phyloP scores from a whole-genome alignment of 2,888 invertebrate species.

The Drosophila colorata region DNA sequence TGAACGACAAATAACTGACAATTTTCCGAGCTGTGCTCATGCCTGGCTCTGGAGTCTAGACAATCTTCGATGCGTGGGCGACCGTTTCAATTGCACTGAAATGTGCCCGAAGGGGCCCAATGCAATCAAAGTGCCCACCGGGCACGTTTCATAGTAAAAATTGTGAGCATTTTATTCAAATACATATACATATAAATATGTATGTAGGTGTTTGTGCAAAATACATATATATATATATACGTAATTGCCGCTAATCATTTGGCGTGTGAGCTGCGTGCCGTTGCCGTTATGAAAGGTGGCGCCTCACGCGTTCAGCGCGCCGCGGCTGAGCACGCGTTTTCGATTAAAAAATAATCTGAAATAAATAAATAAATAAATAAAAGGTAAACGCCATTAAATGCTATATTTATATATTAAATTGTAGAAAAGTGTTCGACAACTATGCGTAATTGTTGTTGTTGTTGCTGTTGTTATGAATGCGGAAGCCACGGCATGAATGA shows the following conservation, averaged over 20 bases:
- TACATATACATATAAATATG: neutral
- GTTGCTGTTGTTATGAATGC: slow-evolving; percentile 32
- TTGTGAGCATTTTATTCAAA: neutral
- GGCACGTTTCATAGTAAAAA: slow-evolving; percentile 35
- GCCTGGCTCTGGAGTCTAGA: slow-evolving; percentile 4
- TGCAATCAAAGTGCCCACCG: slow-evolving; percentile 30
- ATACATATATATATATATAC: neutral
- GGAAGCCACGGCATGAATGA: slow-evolving; percentile 27
- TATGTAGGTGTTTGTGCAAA: neutral
- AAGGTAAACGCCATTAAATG: slow-evolving; percentile 1
- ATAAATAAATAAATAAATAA: slow-evolving; percentile 13
- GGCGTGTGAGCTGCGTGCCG: slow-evolving; percentile 56
- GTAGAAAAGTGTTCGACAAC: slow-evolving; percentile 33
- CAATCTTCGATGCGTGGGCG: slow-evolving; percentile 21
- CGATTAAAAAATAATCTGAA: slow-evolving; percentile 31
- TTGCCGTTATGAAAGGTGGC: slow-evolving; percentile 44
- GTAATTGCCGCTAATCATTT: slow-evolving; percentile 56
- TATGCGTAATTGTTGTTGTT: slow-evolving; percentile 20
- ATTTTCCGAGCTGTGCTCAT: no score
- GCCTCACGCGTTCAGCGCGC: slow-evolving; percentile 28
- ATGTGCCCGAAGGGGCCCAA: slow-evolving; percentile 19
- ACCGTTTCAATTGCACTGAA: slow-evolving; percentile 11
- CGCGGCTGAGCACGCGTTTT: slow-evolving; percentile 45
- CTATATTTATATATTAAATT: neutral
- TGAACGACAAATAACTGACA: no score